Percentiles rank a stretch among this genome's conserved stretches.
Conservation (phyloP, 2,797 vertebrate genomes). For the Pipistrellus kuhlii region DNA sequence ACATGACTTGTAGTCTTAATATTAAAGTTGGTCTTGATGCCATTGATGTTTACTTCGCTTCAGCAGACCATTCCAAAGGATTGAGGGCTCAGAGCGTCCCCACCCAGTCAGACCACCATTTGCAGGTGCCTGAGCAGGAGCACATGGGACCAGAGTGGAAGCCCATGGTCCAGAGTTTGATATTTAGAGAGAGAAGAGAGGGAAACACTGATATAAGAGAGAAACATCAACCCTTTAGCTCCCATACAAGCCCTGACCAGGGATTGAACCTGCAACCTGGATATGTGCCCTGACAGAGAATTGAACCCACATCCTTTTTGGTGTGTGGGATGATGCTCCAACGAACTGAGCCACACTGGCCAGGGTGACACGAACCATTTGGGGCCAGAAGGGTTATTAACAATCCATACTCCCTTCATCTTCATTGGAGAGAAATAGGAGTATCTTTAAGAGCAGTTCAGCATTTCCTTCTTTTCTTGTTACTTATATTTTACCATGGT, state of each 20-base stretch:
- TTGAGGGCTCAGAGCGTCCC: no score
- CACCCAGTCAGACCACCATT: no score
- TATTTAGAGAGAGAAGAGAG: no score
- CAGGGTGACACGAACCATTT: background rate
- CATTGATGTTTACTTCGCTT: background rate
- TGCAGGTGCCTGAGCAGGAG: background rate
- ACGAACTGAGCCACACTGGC: no score
- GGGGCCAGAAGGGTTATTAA: background rate
- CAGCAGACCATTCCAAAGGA: background rate
- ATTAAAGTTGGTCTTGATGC: background rate
- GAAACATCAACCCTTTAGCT: no score
- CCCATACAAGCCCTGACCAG: no score
- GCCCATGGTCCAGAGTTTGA: fast-evolving
- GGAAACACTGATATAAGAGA: no score
- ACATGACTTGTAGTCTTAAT: background rate
- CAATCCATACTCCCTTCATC: background rate
- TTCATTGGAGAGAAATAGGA: background rate
- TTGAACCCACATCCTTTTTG: no score
- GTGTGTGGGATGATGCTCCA: no score
- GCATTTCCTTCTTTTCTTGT: background rate
- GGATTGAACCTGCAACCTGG: no score
- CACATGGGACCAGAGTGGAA: background rate
- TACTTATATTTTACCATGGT: background rate
- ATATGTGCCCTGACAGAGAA: no score
- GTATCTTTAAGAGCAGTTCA: background rate